Evolutionary conservation across 2,888 invertebrate genomes (phyloP).

Genomic region (Magallana nippona): DNA sequence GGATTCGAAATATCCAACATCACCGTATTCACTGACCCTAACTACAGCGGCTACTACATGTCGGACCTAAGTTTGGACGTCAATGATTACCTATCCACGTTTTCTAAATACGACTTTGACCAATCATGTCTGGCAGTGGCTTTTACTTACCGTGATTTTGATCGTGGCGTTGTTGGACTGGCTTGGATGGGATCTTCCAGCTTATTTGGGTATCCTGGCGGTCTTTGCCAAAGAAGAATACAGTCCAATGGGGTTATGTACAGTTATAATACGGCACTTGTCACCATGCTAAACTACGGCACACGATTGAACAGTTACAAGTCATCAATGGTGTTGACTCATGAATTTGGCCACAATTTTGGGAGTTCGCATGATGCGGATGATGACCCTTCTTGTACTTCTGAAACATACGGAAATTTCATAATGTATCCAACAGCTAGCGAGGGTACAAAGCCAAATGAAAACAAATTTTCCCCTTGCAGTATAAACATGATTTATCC

Average conservation of each 20-base stretch:
- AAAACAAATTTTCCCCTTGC: conserved; percentile 72
- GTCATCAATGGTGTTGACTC: conserved; percentile 63
- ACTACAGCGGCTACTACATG: conserved; percentile 54
- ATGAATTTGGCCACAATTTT: conserved; percentile 76
- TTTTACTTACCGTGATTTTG: conserved; percentile 70
- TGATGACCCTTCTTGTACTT: conserved; percentile 54
- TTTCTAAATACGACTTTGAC: conserved; percentile 66
- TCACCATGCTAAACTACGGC: conserved; percentile 63
- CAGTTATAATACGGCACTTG: conserved; percentile 69
- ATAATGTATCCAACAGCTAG: conserved; percentile 69
- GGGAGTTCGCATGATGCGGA: conserved; percentile 70
- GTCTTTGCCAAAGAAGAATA: conserved; percentile 67
- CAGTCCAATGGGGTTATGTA: conserved; percentile 42
- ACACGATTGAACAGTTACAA: conserved; percentile 58
- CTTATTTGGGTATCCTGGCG: conserved; percentile 62
- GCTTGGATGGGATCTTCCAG: conserved; percentile 71
- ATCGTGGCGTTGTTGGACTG: conserved; percentile 65
- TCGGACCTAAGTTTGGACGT: conserved; percentile 49
- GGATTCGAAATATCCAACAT: conserved; percentile 71
- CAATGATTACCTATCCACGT: conserved; percentile 63
- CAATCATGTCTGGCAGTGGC: conserved; percentile 66
- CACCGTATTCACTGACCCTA: conserved; percentile 57
- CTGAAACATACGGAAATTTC: conserved; percentile 66
- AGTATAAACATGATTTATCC: conserved; percentile 69
- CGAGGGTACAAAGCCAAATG: conserved; percentile 66